A percentile compares a stretch with the other conserved stretches of the same genome.
Evolutionary conservation across 2,888 invertebrate species (phyloP).

Genomic region (Aricia artaxerxes): DNA sequence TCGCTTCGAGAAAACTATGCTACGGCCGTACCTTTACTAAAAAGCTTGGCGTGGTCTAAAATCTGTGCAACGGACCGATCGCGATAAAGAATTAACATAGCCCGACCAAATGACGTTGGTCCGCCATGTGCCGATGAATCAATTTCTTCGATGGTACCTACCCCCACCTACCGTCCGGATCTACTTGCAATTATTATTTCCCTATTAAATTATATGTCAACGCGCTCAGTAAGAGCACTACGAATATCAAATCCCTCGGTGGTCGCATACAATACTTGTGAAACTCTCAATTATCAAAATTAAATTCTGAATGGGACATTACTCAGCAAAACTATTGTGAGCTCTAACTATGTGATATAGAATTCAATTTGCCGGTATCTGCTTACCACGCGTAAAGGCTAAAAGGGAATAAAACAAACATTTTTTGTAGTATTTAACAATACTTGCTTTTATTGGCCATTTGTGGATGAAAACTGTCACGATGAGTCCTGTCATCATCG

Average conservation of each 20-base stretch:
- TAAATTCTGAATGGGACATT: conserved; percentile 26
- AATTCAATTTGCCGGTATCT: conserved; percentile 36
- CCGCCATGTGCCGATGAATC: no score
- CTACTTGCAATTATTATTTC: neutral
- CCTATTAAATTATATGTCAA: conserved; percentile 17
- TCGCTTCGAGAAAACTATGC: no score
- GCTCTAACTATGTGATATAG: conserved; percentile 36
- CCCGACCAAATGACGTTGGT: no score
- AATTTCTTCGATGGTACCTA: no score
- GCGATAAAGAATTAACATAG: no score
- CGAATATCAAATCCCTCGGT: conserved; percentile 26
- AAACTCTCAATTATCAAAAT: conserved; percentile 28
- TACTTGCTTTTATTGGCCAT: conserved; percentile 70
- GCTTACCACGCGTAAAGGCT: conserved; percentile 26
- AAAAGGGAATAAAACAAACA: conserved; percentile 52
- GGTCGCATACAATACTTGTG: conserved; percentile 20
- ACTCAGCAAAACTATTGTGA: neutral
- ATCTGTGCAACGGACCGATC: no score
- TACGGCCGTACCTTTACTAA: no score
- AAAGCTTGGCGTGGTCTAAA: no score
- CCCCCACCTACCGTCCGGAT: neutral
- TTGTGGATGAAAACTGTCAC: conserved; percentile 71
- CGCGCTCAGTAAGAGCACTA: neutral
- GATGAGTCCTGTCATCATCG: conserved; percentile 62
- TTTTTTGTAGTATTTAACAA: conserved; percentile 64